Percentiles rank a stretch among this genome's conserved stretches.
Evolutionary conservation across 1,140 invertebrate species (phyloP).

Genomic region (Popillia japonica): DNA sequence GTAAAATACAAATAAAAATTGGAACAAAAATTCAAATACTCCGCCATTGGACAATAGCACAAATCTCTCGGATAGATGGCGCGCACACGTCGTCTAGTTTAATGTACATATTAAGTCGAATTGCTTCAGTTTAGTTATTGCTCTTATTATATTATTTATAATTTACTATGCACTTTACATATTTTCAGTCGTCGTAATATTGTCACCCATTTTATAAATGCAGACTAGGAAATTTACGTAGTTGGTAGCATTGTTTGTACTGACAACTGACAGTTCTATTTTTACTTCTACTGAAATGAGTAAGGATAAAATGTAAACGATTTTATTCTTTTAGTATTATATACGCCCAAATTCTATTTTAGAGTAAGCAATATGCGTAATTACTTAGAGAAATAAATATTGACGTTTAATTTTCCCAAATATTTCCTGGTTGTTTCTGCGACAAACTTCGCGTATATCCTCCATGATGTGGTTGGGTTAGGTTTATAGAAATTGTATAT

Average conservation of each 20-base stretch:
- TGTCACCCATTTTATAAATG: too few species aligned
- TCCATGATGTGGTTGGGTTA: constrained; percentile 32
- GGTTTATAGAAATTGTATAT: constrained; percentile 20
- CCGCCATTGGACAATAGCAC: too few species aligned
- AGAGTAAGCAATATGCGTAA: neutral
- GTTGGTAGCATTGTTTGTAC: neutral
- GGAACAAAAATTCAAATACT: too few species aligned
- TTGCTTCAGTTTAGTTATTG: too few species aligned
- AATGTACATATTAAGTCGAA: too few species aligned
- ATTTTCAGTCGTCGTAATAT: too few species aligned
- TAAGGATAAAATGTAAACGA: neutral
- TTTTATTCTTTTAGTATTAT: neutral
- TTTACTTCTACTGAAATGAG: neutral
- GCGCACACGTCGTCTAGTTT: too few species aligned
- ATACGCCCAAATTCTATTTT: neutral
- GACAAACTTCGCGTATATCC: constrained; percentile 5
- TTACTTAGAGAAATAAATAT: neutral
- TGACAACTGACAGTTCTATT: neutral
- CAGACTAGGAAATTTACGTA: neutral
- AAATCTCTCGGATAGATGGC: too few species aligned
- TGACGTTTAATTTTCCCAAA: neutral
- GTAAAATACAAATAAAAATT: too few species aligned
- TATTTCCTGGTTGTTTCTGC: neutral
- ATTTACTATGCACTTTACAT: too few species aligned
- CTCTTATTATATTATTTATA: too few species aligned